Evolutionary conservation across 2,797 vertebrate genomes (phyloP), one percentile per base, ranked within the genome.

Genomic region (Esox lucius): DNA sequence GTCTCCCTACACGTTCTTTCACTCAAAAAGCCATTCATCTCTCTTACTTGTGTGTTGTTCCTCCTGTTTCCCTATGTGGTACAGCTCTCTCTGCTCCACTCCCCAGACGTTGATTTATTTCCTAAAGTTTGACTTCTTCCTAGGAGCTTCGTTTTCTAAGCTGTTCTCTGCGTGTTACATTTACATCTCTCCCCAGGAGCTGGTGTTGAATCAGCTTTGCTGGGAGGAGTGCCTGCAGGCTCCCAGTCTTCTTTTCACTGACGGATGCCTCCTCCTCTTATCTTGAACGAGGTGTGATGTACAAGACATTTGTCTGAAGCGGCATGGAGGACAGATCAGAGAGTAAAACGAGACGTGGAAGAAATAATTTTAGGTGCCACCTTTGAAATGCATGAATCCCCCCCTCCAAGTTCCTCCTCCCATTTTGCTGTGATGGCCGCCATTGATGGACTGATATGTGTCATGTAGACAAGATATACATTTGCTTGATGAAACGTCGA

Each of bases 201-300:
- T 80, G 59, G 72, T 79, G 59, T 71, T 79, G 80, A 80, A 83
- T 81, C 62, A 33, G n/a, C 75, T 86, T 87, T 81, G 81, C 83
- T 82, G 72, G 56, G 66, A 31, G 39, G 65, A 72, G 73, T 15
- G 68, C 73, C 80, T 78, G 72, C 68, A 75, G 71, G 69, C 78
- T 61, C 49, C 78, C 70, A 42, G 22, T 73, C 49, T 35, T 72
- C 66, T 71, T 74, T 71, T 81, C 72, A 72, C 72, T 4, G 46
- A 53, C 56, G 79, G 79, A 77, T 17, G 74, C 72, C 61, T 42
- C 71, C 67, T 76, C 78, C 65, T 56, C 24, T 16, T 67, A 28
- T 49, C 56, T 35, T 22, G 5, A 35, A 35, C 51, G 26, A 53
- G 22, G 16, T 65, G 28, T 77, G 68, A 81, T 53, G 71, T 83